Conservation (phyloP, 2,888 invertebrate species). For the Torymus texanus region DNA sequence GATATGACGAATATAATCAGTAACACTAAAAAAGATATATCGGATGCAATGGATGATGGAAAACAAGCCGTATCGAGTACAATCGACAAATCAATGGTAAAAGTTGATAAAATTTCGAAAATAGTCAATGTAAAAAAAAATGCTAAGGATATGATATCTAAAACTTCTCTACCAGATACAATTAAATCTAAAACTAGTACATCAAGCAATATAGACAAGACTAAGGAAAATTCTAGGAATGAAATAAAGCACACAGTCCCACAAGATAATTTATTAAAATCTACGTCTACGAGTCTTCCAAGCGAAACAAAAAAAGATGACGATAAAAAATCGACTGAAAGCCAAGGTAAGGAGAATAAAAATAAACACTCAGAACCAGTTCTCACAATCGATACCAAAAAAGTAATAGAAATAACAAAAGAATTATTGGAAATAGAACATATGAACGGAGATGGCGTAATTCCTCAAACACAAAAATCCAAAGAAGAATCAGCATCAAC, state of each 20-base stretch:
- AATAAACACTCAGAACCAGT: not conserved
- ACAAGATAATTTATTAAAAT: slow-evolving; percentile 17
- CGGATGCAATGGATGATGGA: not conserved
- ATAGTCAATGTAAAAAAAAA: not conserved
- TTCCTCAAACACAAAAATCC: not conserved
- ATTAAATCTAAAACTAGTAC: not conserved
- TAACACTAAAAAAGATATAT: not conserved
- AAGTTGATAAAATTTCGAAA: not conserved
- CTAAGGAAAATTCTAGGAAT: not conserved
- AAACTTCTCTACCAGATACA: not conserved
- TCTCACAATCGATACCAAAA: not conserved
- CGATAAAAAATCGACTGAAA: not conserved
- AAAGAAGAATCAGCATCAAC: slow-evolving; percentile 20
- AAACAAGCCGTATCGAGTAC: not conserved
- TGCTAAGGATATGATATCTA: not conserved
- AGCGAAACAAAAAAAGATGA: slow-evolving; percentile 26
- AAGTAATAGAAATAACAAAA: slow-evolving; percentile 16
- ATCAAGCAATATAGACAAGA: slow-evolving; percentile 4
- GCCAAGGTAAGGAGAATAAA: not conserved
- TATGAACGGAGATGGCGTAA: not conserved
- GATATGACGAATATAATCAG: not conserved
- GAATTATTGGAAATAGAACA: slow-evolving; percentile 28
- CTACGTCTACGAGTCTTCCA: slow-evolving; percentile 28
- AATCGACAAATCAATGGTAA: not conserved
- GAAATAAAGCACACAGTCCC: not conserved